These are phyloP conservation scores for Andrena dorsata DNA, from an alignment of 2,888 invertebrate species.

Conservation along the genomic window DNA sequence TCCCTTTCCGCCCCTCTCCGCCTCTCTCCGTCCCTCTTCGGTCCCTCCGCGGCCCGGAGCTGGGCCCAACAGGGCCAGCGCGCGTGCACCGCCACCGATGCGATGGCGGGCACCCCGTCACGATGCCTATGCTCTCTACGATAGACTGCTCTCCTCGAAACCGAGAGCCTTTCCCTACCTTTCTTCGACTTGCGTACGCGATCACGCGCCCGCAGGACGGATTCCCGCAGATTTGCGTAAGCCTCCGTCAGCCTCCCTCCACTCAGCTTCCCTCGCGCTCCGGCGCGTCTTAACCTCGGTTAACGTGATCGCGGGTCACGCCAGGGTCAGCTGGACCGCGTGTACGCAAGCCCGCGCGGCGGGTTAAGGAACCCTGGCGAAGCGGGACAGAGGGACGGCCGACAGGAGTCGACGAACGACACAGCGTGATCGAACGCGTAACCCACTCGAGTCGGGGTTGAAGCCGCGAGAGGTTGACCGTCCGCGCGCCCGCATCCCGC, in stretches of 20 bases:
- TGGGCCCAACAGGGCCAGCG: conserved; percentile 15
- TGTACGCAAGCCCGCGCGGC: conserved; percentile 36
- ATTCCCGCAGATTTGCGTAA: background rate
- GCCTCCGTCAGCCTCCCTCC: background rate
- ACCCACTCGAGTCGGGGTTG: conserved; percentile 13
- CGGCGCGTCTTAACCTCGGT: conserved; percentile 63
- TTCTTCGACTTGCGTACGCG: background rate
- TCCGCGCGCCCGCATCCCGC: conserved; percentile 9
- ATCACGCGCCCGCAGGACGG: background rate
- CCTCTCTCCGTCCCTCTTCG: conserved; percentile 5
- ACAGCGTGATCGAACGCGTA: conserved; percentile 3
- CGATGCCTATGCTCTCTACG: conserved; percentile 36
- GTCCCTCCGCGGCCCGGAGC: background rate
- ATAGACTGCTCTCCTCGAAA: conserved; percentile 37
- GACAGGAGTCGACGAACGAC: conserved; percentile 11
- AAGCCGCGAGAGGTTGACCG: conserved; percentile 8
- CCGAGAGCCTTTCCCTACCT: background rate
- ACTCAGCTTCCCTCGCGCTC: background rate
- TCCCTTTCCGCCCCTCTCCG: conserved; percentile 23
- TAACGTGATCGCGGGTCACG: conserved; percentile 64
- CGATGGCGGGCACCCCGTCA: conserved; percentile 26
- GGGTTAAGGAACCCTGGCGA: conserved; percentile 66
- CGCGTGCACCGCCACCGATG: conserved; percentile 19
- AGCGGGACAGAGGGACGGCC: background rate
- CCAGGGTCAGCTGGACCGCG: conserved; percentile 62